Evolutionary conservation across 2,113 vertebrate species (phyloP).

Genomic region (Regulus satrapa): DNA sequence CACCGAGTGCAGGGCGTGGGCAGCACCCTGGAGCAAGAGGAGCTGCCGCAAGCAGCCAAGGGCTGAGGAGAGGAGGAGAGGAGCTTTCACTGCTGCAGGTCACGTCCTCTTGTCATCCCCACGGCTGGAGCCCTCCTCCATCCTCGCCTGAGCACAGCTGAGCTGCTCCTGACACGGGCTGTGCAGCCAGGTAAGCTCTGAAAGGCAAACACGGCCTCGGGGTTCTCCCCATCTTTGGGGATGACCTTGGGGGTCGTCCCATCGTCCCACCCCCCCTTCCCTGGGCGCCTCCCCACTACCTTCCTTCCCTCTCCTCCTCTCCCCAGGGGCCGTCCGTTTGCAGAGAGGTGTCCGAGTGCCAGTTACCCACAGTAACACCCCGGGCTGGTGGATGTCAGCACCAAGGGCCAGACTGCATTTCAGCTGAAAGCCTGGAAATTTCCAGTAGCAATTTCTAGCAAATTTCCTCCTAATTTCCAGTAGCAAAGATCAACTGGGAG

Average conservation of each 20-base stretch:
- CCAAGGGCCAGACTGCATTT: background rate
- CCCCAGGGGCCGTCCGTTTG: background rate
- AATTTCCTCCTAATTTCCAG: background rate
- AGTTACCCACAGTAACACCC: background rate
- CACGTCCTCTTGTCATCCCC: background rate
- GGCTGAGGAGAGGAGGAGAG: background rate
- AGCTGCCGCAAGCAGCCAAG: background rate
- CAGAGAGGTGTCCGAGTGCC: background rate
- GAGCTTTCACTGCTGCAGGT: background rate
- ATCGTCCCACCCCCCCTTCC: background rate
- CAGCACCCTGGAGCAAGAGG: background rate
- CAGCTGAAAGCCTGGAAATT: background rate
- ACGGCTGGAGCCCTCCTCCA: background rate
- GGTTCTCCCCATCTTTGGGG: background rate
- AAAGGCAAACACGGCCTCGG: background rate
- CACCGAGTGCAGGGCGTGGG: accelerated
- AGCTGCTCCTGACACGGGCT: background rate
- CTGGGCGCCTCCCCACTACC: accelerated
- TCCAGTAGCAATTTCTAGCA: background rate
- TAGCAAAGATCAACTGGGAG: background rate
- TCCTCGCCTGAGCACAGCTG: background rate
- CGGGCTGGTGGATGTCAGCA: background rate
- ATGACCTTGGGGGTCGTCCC: background rate
- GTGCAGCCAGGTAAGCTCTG: background rate
- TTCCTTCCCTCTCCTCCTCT: background rate